Evolutionary conservation across 2,888 invertebrate genomes (phyloP), one percentile per base, ranked within the genome.

Genomic region (Aphodius sticticus): DNA sequence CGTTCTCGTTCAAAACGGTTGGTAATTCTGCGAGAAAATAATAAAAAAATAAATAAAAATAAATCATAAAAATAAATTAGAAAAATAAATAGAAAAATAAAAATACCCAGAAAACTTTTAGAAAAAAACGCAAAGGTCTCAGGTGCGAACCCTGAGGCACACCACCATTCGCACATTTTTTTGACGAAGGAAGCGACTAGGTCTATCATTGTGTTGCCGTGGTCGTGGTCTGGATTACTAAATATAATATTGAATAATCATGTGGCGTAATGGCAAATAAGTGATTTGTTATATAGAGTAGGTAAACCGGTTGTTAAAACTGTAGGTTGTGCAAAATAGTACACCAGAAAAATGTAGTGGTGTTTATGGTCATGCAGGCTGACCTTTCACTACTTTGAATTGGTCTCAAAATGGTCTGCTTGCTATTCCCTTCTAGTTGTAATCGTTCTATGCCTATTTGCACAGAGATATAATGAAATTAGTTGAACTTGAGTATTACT

Each of bases 1-100:
- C 92, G 88, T 90, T 91, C 88, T 91, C 92, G 89, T 87, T 87
- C 83, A 87, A 85, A 72, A 92, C 90, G 82, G 91, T 90, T 87
- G 92, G 92, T 85, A 93, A 89, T 88, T 92, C 92, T 92, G 90
- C 70, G 75, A 77, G 70, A 76, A 78, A 74, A 38, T 69, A 77
- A 79, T 85, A 84, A 84, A 86, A 87, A 83, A 82, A 81, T 81
- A 77, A 81, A 79, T 72, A 80, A 71, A 81, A 79, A 82, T 77
- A 81, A 82, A 79, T 74, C 77, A 74, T 69, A 74, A 53, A 53
- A 7, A 81, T 70, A 72, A 26, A 26, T 79, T 79, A 81, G 81
- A 78, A 77, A 81, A 79, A 70, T 76, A 69, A 82, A 77, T 81
- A 72, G 80, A 81, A 79, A 76, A 81, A 69, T 71, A 78, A 77